Percentiles rank a stretch among this genome's conserved stretches.
phyloP scores from a whole-genome alignment of 1,140 invertebrate genomes.

The Trachymyrmex septentrionalis region DNA sequence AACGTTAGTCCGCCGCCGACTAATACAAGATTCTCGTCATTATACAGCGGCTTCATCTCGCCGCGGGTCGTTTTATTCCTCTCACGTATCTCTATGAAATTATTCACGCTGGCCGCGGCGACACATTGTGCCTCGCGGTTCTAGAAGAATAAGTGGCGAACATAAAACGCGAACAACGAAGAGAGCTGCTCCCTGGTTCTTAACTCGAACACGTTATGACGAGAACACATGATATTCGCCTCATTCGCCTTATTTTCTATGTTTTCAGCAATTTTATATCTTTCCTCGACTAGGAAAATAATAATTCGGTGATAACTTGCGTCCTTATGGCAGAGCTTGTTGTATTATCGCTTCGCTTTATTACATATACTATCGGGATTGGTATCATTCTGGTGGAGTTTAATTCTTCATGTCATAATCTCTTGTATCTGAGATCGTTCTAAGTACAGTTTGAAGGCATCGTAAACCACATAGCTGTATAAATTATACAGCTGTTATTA shows the following conservation, averaged over 20 bases:
- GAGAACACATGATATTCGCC: constrained; percentile 22
- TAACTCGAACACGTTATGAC: constrained; percentile 30
- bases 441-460: too few species aligned
- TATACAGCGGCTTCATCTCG: constrained; percentile 44
- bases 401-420: not conserved
- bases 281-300: not conserved
- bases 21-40: constrained; percentile 56
- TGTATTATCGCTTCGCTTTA: not conserved
- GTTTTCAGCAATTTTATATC: constrained; percentile 23
- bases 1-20: not conserved
- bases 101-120: constrained; percentile 55
- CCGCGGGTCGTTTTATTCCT: constrained; percentile 43
- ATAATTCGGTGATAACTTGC: not conserved
- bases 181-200: not conserved
- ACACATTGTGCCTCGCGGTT: constrained; percentile 60
- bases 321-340: not conserved
- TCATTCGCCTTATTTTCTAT: constrained; percentile 41
- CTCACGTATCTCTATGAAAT: constrained; percentile 55
- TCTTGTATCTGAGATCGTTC: too few species aligned
- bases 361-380: not conserved
- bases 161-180: constrained; percentile 27
- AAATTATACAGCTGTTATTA: too few species aligned
- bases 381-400: not conserved
- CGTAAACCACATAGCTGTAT: too few species aligned
- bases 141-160: constrained; percentile 52